A percentile compares a stretch with the other conserved stretches of the same genome.
Evolutionary conservation across 2,797 vertebrate genomes (phyloP).

Genomic region (Diplodus puntazzo): DNA sequence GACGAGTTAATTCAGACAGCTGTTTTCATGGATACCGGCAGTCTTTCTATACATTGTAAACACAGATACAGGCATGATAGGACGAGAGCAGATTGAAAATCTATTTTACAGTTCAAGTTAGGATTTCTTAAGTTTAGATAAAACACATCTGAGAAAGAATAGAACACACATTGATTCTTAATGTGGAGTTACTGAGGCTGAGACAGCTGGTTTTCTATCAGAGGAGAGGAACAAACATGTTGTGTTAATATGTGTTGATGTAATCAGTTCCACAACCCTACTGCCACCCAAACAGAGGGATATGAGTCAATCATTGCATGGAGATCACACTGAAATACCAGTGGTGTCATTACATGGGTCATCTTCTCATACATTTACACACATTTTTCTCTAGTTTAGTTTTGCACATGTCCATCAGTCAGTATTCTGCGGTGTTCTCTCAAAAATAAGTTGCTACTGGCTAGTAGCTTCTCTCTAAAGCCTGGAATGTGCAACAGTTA

Average conservation of each 20-base stretch:
- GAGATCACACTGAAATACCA: constrained; percentile 35
- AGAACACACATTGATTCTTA: background rate
- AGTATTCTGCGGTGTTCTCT: background rate
- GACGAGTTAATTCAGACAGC: no score
- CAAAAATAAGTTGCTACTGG: background rate
- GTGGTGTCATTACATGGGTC: constrained; percentile 8
- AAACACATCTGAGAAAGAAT: no score
- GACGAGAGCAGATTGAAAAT: no score
- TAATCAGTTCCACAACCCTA: constrained; percentile 61
- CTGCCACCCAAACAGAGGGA: constrained; percentile 35
- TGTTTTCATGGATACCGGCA: no score
- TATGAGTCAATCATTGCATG: constrained; percentile 53
- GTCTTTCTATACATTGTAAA: no score
- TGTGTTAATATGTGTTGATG: constrained; percentile 48
- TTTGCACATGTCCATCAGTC: constrained; percentile 1
- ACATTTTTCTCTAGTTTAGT: background rate
- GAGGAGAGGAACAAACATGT: constrained; percentile 41
- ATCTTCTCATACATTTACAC: background rate
- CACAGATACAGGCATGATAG: no score
- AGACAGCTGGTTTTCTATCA: constrained; percentile 37
- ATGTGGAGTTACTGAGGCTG: constrained; percentile 19
- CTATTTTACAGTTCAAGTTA: no score
- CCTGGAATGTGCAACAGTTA: constrained; percentile 19
- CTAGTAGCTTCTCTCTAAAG: background rate
- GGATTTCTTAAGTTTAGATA: no score